Base-by-base conservation (phyloP, 2,113 vertebrate species). In the Anthoscopus minutus region DNA sequence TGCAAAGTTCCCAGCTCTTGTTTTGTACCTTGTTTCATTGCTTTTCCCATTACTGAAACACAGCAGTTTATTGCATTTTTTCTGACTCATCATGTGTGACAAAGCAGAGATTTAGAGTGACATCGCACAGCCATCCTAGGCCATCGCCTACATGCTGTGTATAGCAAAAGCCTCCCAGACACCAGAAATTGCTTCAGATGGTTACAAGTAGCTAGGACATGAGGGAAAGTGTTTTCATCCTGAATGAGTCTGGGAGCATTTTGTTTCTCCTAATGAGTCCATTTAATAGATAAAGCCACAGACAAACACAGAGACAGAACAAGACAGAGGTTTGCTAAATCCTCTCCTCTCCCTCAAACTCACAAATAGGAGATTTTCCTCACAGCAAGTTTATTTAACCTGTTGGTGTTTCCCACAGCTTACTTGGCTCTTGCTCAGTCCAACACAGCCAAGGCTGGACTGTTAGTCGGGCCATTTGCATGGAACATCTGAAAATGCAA, bases 231-330 rank as follows among this genome's bases (percentile, higher is more conserved):
- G 44, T 62, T 95, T 92, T 93, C 53, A 89, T 91, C 24, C 44
- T 31, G 44, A 91, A 86, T 76, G 9, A 79, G 86, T 92, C 90
- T 50, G 27, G 77, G 89, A 91, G 42, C 8, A 38, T 85, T 91
- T 91, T 57, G 7, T 11, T 74, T 89, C 81, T 82, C 33, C 33
- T 92, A 87, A 76, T 79, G 53, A 61, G 53, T 87, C 70, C 71
- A 50, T 84, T 89, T 91, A 91, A 81, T 87, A 92, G 65, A 81
- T 48, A 91, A 91, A 94, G 30, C 78, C 89, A 85, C 58, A 95
- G 51, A 90, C 30, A 81, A 90, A 70, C 17, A 54, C 10, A 73
- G 62, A 89, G 48, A 56, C 20, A 51, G 66, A 42, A 66, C 16
- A 72, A 81, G 60, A 53, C 48, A 61, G 31, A 61, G 54, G 37